phyloP scores from a whole-genome alignment of 2,797 vertebrate genomes.

The Eremophila alpestris region DNA sequence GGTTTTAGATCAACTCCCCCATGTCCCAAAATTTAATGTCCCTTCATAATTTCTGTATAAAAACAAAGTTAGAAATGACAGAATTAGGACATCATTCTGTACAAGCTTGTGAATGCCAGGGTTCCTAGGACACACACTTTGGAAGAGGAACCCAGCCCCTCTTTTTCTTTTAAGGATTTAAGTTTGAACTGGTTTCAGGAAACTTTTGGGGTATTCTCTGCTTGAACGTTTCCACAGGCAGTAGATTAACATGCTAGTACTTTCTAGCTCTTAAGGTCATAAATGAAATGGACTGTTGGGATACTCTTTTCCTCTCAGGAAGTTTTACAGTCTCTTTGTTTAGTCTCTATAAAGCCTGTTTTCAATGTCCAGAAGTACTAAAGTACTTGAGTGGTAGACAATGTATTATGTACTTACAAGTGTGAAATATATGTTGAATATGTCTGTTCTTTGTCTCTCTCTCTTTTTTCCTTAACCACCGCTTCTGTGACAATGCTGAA shows the following conservation, averaged over 20 bases:
- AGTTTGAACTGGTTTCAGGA: neutral
- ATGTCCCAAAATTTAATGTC: neutral
- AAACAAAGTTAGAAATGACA: neutral
- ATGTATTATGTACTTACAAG: neutral
- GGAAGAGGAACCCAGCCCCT: neutral
- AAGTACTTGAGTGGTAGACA: neutral
- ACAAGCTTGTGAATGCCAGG: neutral
- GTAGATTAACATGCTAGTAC: neutral
- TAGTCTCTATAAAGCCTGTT: neutral
- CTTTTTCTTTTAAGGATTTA: neutral
- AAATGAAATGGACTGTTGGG: neutral
- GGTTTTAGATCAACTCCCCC: neutral
- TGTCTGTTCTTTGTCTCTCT: constrained; percentile 11
- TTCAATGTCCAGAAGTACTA: neutral
- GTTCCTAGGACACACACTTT: neutral
- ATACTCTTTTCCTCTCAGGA: neutral
- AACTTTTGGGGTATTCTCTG: neutral
- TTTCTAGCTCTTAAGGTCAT: neutral
- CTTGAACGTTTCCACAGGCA: neutral
- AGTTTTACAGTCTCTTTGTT: neutral
- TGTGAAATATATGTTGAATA: neutral
- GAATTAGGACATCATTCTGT: neutral
- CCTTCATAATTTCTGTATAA: neutral
- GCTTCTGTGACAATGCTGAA: constrained; percentile 32
- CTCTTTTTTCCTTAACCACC: neutral